Conservation (phyloP, 2,113 vertebrate species). For the Erythrocercus mccallii region DNA sequence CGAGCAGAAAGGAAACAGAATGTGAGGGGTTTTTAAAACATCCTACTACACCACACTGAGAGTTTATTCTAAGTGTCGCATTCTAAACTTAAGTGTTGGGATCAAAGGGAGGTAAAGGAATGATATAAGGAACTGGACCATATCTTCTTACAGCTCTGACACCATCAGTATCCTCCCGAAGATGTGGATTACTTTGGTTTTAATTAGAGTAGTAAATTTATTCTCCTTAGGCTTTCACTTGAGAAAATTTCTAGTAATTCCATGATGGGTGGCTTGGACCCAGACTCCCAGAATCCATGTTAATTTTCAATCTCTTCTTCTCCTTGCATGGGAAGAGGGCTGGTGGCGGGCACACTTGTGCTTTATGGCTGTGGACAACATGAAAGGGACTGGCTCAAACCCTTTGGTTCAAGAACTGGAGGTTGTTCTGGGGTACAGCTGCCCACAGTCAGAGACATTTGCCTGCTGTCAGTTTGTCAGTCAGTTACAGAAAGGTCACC, state of each 20-base stretch:
- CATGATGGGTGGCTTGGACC: neutral
- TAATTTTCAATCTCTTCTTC: neutral
- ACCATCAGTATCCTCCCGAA: neutral
- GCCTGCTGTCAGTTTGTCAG: neutral
- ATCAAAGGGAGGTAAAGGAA: neutral
- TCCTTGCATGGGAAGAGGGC: neutral
- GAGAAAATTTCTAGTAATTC: neutral
- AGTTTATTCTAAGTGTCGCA: slow-evolving; percentile 20
- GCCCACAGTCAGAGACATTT: neutral
- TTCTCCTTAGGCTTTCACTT: neutral
- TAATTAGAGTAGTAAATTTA: neutral
- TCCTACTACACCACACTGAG: slow-evolving; percentile 14
- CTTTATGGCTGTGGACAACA: neutral
- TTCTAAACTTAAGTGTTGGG: slow-evolving; percentile 41
- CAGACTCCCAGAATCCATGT: neutral
- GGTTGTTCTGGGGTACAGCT: neutral
- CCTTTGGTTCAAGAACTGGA: neutral
- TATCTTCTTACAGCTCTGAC: neutral
- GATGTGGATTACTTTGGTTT: neutral
- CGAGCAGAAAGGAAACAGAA: slow-evolving; percentile 61
- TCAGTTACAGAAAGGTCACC: neutral
- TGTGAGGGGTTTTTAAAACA: slow-evolving; percentile 14
- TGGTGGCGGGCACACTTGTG: neutral
- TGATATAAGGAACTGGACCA: neutral
- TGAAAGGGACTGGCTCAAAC: neutral